Evolutionary conservation across 2,113 vertebrate species (phyloP), one percentile per base, ranked within the genome.

Genomic region (Sturnira hondurensis): DNA sequence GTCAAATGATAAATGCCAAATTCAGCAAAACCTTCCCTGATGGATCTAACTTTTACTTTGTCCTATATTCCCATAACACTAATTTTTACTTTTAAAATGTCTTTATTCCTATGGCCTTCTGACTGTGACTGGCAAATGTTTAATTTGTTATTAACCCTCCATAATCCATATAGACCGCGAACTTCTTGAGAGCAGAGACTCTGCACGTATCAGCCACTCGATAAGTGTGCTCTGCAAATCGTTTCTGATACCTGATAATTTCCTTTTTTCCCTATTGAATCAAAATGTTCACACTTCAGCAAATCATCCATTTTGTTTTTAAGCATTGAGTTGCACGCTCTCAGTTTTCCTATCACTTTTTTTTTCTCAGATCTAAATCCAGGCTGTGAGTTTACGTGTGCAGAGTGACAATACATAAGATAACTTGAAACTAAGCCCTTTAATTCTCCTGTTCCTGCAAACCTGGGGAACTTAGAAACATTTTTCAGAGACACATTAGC

Each of bases 281-380:
- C 78, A 73, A 91, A 73, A n/a, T 84, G 63, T 76, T 93, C 80
- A 73, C 41, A 19, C 31, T 71, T 76, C 52, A n/a, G 70, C 74
- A 94, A 83, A 43, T 38, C 47, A 65, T 41, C 80, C 3, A 2
- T 61, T 91, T 96, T 74, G 78, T 91, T 96, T 90, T 88, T 86
- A 84, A 94, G 77, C 33, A 52, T 19, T 63, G 82, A 96, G 58
- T 47, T 82, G 16, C n/a, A 70, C 71, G 36, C 31, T 82, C 16
- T 85, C 33, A 14, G 28, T 92, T 90, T 89, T 94, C 41, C 68
- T 89, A 36, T 92, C 24, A 71, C 56, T 70, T 61, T 56, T 50
- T 50, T 19, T 0, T 28, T 5, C 16, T 41, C 16, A 8, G n/a
- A 61, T 91, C 67, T 86, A 92, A 97, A 85, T 73, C 58, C 6